Evolutionary conservation across 2,888 invertebrate species (phyloP), one percentile per base, ranked within the genome.

Genomic region (Ochropleura plecta): DNA sequence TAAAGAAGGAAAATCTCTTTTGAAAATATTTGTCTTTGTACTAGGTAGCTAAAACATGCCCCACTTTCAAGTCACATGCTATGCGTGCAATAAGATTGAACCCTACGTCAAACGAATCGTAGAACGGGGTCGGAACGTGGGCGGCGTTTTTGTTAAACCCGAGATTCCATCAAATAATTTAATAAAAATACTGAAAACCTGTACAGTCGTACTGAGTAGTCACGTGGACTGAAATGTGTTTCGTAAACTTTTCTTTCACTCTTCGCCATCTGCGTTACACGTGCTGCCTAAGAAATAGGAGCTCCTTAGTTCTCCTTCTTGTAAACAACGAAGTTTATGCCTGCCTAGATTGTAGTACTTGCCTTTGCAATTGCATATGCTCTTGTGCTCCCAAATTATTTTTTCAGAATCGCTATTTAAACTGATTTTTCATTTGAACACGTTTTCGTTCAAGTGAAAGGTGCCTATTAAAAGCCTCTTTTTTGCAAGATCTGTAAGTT

Each of bases 201-300:
- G 48, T 48, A 48, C 81, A 73, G 65, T 80, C 81, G 68, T 67
- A 70, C 62, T 57, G 60, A 77, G 63, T 7, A 46, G 64, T 80
- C 82, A 82, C 82, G 82, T 70, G 84, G 44, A 62, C 16, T 18
- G 18, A 84, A 82, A 81, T 84, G 81, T 80, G 84, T 81, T 82
- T 65, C 51, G 48, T 44, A 64, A 84, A 82, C 72, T 84, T 82
- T 82, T 82, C 72, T 83, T 83, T 69, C 69, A 82, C 46, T 72
- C 72, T 75, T 80, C 69, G 53, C 76, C 72, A 68, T 81, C 71
- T 79, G 77, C 63, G 68, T 74, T 76, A 74, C 79, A 79, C 77
- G 63, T 83, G 83, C 46, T 16, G 64, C 55, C 60, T 76, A 76
- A 55, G 75, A 81, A 82, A 73, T 72, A 18, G 10, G 53, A 40